Evolutionary conservation across 2,797 vertebrate species (phyloP).

Genomic region (Synanceia verrucosa): DNA sequence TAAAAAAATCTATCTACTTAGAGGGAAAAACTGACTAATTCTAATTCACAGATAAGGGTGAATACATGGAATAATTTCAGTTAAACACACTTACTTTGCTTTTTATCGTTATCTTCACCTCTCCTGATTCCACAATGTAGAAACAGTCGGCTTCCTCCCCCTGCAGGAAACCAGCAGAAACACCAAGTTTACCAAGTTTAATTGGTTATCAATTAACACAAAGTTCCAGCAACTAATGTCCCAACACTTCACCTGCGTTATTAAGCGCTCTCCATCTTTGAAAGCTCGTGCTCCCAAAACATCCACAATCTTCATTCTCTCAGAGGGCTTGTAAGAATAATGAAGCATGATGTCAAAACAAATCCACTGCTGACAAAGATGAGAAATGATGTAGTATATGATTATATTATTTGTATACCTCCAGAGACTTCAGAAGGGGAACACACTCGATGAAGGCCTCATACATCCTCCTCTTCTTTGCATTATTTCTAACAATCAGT

Average conservation of each 20-base stretch:
- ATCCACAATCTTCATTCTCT: conserved; percentile 96
- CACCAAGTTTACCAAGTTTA: not conserved
- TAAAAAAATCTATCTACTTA: not conserved
- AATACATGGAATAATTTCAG: not conserved
- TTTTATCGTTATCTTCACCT: conserved; percentile 94
- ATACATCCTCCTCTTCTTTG: conserved; percentile 92
- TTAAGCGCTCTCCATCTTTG: conserved; percentile 88
- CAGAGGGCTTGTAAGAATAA: conserved; percentile 81
- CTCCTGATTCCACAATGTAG: conserved; percentile 94
- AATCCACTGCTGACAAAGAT: not conserved
- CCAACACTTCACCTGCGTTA: conserved; percentile 74
- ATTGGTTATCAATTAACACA: not conserved
- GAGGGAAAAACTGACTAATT: not conserved
- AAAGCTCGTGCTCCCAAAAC: conserved; percentile 89
- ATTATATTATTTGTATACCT: conserved; percentile 78
- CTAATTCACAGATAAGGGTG: not conserved
- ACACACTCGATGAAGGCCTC: conserved; percentile 95
- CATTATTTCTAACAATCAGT: conserved; percentile 95
- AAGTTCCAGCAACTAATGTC: not conserved
- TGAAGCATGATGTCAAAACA: not conserved
- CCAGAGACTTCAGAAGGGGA: conserved; percentile 91
- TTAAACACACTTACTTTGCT: conserved; percentile 85
- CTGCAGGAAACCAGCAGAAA: conserved; percentile 68
- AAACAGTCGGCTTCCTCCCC: conserved; percentile 93
- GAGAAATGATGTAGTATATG: not conserved